A percentile compares a stretch with the other conserved stretches of the same genome.
These are phyloP conservation scores for Agrotis puta DNA, from an alignment of 2,888 invertebrate species.

Conservation along the genomic window DNA sequence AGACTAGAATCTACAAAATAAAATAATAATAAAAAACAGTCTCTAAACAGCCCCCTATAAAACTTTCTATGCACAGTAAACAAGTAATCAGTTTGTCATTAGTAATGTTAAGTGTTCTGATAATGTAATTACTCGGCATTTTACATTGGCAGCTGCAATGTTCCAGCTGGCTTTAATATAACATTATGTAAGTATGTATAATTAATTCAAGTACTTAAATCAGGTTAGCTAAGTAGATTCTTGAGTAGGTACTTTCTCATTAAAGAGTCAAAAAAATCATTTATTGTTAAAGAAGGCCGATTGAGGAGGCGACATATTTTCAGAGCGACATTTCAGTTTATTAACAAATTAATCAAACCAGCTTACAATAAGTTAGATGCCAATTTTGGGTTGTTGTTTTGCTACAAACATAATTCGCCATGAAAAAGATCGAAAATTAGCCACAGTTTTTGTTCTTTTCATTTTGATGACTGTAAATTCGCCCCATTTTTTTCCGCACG, in stretches of 20 bases:
- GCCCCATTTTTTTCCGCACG: no score
- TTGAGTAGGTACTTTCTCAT: neutral
- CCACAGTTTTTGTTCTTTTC: no score
- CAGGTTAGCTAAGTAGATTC: neutral
- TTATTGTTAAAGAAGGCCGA: neutral
- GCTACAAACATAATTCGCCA: no score
- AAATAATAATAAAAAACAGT: neutral
- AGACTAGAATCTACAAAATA: no score
- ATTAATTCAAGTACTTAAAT: conserved; percentile 16
- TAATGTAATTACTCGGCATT: conserved; percentile 27
- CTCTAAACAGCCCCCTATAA: neutral
- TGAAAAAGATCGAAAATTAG: no score
- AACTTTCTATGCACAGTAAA: neutral
- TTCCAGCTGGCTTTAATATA: conserved; percentile 29
- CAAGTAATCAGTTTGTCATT: conserved; percentile 14
- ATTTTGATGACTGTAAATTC: no score
- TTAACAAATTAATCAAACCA: no score
- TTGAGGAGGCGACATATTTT: neutral
- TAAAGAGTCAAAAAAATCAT: neutral
- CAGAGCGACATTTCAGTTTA: no score
- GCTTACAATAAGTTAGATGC: no score
- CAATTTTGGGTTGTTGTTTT: no score
- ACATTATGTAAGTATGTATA: neutral
- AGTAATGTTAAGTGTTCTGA: conserved; percentile 17
- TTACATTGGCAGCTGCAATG: conserved; percentile 36